phyloP scores from a whole-genome alignment of 2,797 vertebrate species.

The Pipistrellus kuhlii region DNA sequence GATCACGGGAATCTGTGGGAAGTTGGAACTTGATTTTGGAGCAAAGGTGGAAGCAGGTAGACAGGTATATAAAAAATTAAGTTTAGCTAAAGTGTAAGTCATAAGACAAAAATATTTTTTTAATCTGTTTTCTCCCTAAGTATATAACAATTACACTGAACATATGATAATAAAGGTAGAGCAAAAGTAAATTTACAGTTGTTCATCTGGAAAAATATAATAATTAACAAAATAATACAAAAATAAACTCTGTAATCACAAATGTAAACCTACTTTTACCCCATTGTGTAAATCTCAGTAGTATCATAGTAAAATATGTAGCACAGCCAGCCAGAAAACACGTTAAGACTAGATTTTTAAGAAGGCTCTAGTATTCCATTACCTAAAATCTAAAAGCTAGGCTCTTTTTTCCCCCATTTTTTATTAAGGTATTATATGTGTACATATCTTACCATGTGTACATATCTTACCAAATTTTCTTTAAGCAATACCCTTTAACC shows the following conservation, averaged over 20 bases:
- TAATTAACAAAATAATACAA: neutral
- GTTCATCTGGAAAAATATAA: neutral
- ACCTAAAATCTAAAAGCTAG: neutral
- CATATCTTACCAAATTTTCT: neutral
- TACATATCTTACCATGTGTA: no score
- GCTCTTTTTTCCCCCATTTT: neutral
- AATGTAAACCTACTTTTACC: neutral
- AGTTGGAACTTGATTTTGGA: neutral
- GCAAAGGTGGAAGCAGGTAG: neutral
- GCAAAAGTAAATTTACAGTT: neutral
- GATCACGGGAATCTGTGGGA: neutral
- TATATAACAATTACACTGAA: neutral
- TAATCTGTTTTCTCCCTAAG: neutral
- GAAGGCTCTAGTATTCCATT: neutral
- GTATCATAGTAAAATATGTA: neutral
- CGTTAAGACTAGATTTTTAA: neutral
- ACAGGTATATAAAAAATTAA: conserved; percentile 22
- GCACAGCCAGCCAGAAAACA: neutral
- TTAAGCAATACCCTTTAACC: neutral
- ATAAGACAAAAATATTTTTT: neutral
- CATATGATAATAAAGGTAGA: neutral
- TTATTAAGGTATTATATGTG: no score
- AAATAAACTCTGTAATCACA: neutral
- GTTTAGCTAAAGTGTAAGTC: neutral
- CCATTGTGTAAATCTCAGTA: neutral